Evolutionary conservation across 2,113 vertebrate genomes (phyloP).

Genomic region (Vimba vimba): DNA sequence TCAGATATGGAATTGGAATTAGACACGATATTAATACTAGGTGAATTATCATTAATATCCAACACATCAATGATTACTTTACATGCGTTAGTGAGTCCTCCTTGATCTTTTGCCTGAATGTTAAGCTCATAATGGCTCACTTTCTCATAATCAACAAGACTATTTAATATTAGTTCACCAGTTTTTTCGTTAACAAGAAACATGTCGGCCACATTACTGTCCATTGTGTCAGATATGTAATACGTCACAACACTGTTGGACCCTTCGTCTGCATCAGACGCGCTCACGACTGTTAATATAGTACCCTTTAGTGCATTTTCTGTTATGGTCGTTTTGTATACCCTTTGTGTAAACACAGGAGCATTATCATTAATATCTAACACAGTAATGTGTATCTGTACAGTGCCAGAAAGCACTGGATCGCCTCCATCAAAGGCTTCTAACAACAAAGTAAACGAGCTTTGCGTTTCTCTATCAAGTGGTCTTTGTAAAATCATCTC

Average conservation of each 20-base stretch:
- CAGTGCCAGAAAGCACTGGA: conserved; percentile 74
- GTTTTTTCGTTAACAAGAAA: conserved; percentile 61
- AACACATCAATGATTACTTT: conserved; percentile 68
- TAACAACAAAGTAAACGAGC: conserved; percentile 67
- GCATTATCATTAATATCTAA: conserved; percentile 69
- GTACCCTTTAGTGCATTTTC: conserved; percentile 76
- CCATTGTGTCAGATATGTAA: conserved; percentile 55
- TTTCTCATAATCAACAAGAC: conserved; percentile 65
- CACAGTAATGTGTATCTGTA: conserved; percentile 71
- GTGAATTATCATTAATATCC: conserved; percentile 70
- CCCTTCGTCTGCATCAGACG: conserved; percentile 75
- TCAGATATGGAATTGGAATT: conserved; percentile 52
- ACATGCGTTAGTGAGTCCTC: conserved; percentile 60
- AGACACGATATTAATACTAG: conserved; percentile 17
- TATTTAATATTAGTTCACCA: conserved; percentile 58
- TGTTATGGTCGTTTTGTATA: conserved; percentile 70
- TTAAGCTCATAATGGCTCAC: conserved; percentile 64
- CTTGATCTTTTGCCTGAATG: conserved; percentile 70
- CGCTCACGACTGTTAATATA: conserved; percentile 71
- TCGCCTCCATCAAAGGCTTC: conserved; percentile 78
- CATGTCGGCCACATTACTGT: conserved; percentile 32
- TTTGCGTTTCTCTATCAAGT: conserved; percentile 75
- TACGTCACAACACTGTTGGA: conserved; percentile 61
- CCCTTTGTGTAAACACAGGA: neutral
- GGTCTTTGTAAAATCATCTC: conserved; percentile 77